phyloP scores from a whole-genome alignment of 2,888 invertebrate genomes.

The Erynnis tages region DNA sequence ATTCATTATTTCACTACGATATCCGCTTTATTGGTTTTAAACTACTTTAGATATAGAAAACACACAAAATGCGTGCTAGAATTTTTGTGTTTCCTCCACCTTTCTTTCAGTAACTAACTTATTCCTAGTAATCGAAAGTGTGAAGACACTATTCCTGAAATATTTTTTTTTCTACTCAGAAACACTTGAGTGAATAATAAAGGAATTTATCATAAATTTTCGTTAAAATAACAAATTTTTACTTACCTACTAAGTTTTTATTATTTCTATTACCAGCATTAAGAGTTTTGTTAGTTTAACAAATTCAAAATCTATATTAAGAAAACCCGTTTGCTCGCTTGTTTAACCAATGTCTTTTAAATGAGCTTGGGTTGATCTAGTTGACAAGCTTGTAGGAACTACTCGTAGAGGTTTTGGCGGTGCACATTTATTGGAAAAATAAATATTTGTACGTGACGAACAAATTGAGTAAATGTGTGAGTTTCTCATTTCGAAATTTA shows the following conservation, averaged over 20 bases:
- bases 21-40: constrained; percentile 6
- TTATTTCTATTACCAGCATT: not conserved
- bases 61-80: too few relatives aligned
- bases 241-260: too few relatives aligned
- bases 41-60: too few relatives aligned
- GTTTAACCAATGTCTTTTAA: constrained; percentile 4
- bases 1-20: constrained; percentile 3
- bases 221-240: too few relatives aligned
- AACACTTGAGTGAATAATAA: too few relatives aligned
- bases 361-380: not conserved
- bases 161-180: too few relatives aligned
- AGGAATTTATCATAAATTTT: too few relatives aligned
- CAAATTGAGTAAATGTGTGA: not conserved
- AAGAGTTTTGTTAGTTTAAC: constrained; percentile 4
- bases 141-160: too few relatives aligned
- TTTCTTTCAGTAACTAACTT: too few relatives aligned
- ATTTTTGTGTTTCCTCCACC: too few relatives aligned
- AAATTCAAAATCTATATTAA: constrained; percentile 2
- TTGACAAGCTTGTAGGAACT: not conserved
- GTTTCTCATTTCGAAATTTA: not conserved
- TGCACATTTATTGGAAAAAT: not conserved
- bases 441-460: constrained; percentile 2
- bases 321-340: constrained; percentile 3
- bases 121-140: too few relatives aligned
- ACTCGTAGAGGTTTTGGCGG: not conserved